Evolutionary conservation across 2,113 vertebrate species (phyloP), one percentile per base, ranked within the genome.

Genomic region (Furnarius figulus): DNA sequence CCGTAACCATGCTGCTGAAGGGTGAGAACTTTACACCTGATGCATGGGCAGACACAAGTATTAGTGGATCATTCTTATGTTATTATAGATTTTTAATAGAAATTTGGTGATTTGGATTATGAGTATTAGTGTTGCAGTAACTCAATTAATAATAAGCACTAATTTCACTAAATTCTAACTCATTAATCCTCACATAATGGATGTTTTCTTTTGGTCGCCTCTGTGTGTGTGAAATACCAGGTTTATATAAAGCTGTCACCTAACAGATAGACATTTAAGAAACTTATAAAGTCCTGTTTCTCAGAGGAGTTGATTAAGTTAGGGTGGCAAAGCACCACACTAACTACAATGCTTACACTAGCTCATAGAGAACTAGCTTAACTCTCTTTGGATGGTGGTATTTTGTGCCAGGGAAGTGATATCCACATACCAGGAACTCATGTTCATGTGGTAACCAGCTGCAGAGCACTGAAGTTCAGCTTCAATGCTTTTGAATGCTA

Each of bases 31-130:
- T 49, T 39, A 79, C 9, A n/a, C 9, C 6, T 46, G 50, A n/a
- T 47, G 4, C 14, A 72, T 4, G 19, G 27, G 16, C 14, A 92
- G 35, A 44, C 1, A 0, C 33, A 0, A 25, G 8, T 40, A 14
- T 7, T 44, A 27, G 11, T 27, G 27, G 14, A 31, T 30, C 33
- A 77, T 71, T 72, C 74, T 80, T 40, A 28, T 39, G 63, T n/a
- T 71, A 15, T 31, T 65, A 30, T 18, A 37, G 7, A 47, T 24
- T 15, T 92, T 73, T 61, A 82, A 65, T 2, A 66, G 33, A 87
- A 77, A 73, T 70, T 23, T 58, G 6, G 12, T 40, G 52, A 67
- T 52, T 47, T 55, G 22, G 49, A 63, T 73, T 80, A 66, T 30
- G 5, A 49, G 14, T 12, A 53, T 63, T 68, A 77, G 23, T 8